Evolutionary conservation across 2,797 vertebrate genomes (phyloP), one percentile per base, ranked within the genome.

Genomic region (Pantherophis vulpinus): DNA sequence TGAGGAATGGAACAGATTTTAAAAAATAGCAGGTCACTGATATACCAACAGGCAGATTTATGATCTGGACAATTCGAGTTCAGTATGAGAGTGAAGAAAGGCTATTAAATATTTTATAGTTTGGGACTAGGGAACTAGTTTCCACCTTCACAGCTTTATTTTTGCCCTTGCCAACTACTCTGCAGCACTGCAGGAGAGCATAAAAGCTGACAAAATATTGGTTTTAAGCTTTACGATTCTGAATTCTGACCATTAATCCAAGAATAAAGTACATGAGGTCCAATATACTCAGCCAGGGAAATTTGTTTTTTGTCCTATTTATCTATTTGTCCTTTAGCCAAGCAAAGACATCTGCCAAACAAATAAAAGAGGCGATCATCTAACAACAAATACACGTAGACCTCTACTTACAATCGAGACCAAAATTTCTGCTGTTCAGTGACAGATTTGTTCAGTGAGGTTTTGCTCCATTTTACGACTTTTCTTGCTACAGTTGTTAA

Each of bases 161-260:
- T 11, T 25, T 55, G 56, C 29, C 59, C 18, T 23, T 3, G 25
- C 18, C 93, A 94, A 4, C 42, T 91, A 12, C 66, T 47, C 93
- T 18, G 94, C 89, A 86, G 88, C 74, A 55, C 37, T 87, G 13
- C 87, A 90, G 93, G 93, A 93, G 87, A 59, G 92, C 90, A 83
- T 63, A 93, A 94, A 94, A 94, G 74, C 89, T 94, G 87, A 51
- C 14, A 93, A 96, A 0, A n/a, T 95, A 94, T 92, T 25, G 89
- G 90, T 70, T 55, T 42, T 18, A 13, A 66, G 42, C 87, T 93
- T 93, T 93, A 93, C 47, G 55, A 93, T 83, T 92, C 92, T 86
- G 94, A 95, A 93, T 91, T 93, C 94, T 79, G 90, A 70, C 87
- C 94, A 94, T 86, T 94, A 91, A 89, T 93, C 92, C 89, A 96